Evolutionary conservation across 2,797 vertebrate species (phyloP), one percentile per base, ranked within the genome.

Genomic region (Diceros bicornis): DNA sequence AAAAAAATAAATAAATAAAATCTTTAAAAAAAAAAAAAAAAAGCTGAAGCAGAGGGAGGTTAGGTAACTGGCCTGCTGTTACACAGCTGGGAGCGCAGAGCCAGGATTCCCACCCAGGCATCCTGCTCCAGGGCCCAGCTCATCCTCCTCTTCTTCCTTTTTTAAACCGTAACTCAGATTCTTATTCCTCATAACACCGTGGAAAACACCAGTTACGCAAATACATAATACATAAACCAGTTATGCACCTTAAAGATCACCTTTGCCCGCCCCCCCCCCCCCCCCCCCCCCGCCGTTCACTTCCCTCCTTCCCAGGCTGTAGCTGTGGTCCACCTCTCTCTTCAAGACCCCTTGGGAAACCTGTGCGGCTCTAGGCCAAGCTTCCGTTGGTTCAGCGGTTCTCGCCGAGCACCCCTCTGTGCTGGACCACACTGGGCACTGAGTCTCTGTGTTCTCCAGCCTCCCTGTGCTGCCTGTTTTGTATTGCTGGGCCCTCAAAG

Each of bases 241-340:
- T 32, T 32, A 2, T 0, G 1, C 3, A 14, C 37, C 27, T 23
- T 52, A 55, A 59, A 75, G n/a, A 6, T 34, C 13, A 57, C n/a
- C 32, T 62, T 34, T 12, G 7, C 66, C 12, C 25, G 21, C 14
- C 0, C 23, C 27, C 5, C 21, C n/a, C n/a, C n/a, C n/a, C n/a
- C n/a, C n/a, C n/a, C n/a, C n/a, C n/a, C n/a, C n/a, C n/a, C n/a
- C n/a, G n/a, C n/a, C 1, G 0, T 27, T 29, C 14, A 2, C 47
- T 37, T 27, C n/a, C 44, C 21, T 64, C 68, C n/a, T 1, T 11
- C 50, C 50, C 50, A 41, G 47, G 6, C 25, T 23, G 1, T 37
- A 6, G 61, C 61, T 32, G 0, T 4, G 47, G 29, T 17, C 71
- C 13, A 1, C 50, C 29, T 34, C 55, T 44, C n/a, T 91, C 68